Evolutionary conservation across 2,797 vertebrate genomes (phyloP), one percentile per base, ranked within the genome.

Genomic region (Etheostoma nigrum): DNA sequence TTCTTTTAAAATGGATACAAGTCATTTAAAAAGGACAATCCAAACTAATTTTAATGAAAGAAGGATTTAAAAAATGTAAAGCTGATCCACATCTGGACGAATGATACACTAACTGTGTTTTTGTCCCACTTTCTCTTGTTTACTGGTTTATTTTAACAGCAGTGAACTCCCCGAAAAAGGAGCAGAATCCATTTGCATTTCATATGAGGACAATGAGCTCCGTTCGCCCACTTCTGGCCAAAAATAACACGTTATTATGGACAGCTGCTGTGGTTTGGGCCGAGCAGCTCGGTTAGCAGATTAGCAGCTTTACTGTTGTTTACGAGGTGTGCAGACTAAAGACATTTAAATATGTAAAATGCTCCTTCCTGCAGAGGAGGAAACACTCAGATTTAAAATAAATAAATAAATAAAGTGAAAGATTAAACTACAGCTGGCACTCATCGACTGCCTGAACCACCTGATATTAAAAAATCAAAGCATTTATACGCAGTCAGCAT

Each of bases 121-220:
- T 2, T 44, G 74, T 57, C 67, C 82, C 47, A 63, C 47, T 75
- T 76, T 78, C 19, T 60, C 40, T 21, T 10, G 5, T 76, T 16
- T 53, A 45, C 52, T 30, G 8, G 25, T 65, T 72, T 9, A 33
- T 23, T 77, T 60, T 13, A 70, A 74, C 16, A 74, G 45, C 16
- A 52, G 30, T 52, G 16, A 67, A 53, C 5, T 40, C 12, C 3
- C 21, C 15, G 25, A 68, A 65, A 72, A 70, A 71, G 44, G 12
- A 78, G 65, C 65, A 62, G 62, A 74, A 79, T 18, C 55, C 19
- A 64, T 84, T 88, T 74, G 53, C 79, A 84, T 87, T 79, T 87
- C 51, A 47, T 52, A 54, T 30, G 61, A 73, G 71, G 18, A 10
- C 45, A 71, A 67, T 81, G 64, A 67, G 66, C 53, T 72, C 45